A percentile compares a stretch with the other conserved stretches of the same genome.
These are phyloP conservation scores for Megaceryle maxima DNA, from an alignment of 2,113 vertebrate genomes.

Conservation along the genomic window DNA sequence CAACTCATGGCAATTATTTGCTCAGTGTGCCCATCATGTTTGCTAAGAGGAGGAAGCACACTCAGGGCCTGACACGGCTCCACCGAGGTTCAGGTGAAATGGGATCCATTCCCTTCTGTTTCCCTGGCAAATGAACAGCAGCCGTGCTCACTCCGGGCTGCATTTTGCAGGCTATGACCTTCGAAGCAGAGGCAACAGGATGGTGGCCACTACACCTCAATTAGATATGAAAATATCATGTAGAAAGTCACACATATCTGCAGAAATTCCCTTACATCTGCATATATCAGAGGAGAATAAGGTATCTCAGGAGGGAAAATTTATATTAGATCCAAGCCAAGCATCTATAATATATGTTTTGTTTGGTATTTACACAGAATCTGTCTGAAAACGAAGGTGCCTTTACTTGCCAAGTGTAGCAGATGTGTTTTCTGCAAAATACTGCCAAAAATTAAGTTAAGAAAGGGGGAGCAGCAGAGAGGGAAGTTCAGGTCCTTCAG, in stretches of 20 bases:
- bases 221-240: not conserved
- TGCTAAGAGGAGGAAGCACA: not conserved
- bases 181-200: not conserved
- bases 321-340: slow-evolving; percentile 1
- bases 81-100: not conserved
- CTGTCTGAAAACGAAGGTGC: slow-evolving; percentile 2
- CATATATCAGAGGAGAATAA: not conserved
- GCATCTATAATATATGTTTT: not conserved
- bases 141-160: not conserved
- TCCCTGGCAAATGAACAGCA: not conserved
- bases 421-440: slow-evolving; percentile 45
- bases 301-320: not conserved
- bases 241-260: not conserved
- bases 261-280: not conserved
- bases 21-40: not conserved
- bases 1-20: not conserved
- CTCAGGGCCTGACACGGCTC: rapidly evolving
- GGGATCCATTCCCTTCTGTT: not conserved
- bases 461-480: not conserved
- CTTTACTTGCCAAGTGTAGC: slow-evolving; percentile 46
- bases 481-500: slow-evolving; percentile 13
- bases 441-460: slow-evolving; percentile 39
- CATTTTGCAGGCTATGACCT: not conserved
- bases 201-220: not conserved
- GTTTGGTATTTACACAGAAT: slow-evolving; percentile 49